Evolutionary conservation across 2,888 invertebrate genomes (phyloP).

Genomic region (Agriopis leucophaearia): DNA sequence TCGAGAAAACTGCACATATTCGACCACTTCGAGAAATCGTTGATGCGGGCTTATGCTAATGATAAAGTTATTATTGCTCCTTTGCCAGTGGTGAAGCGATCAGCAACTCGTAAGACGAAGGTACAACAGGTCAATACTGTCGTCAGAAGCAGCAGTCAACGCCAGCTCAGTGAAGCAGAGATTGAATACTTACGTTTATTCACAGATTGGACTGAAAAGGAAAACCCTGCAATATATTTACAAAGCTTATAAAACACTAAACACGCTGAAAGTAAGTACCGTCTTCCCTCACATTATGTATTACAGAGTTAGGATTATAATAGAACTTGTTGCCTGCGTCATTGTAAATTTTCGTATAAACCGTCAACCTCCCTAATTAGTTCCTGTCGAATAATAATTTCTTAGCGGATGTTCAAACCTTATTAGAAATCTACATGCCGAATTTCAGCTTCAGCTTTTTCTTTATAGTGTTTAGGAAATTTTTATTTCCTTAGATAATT

Average conservation of each 20-base stretch:
- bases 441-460: too few relatives aligned
- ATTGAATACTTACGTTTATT: constrained; percentile 72
- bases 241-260: constrained; percentile 35
- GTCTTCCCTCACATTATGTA: background rate
- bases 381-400: too few relatives aligned
- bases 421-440: too few relatives aligned
- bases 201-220: constrained; percentile 73
- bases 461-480: background rate
- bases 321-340: background rate
- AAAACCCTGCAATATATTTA: constrained; percentile 69
- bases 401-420: too few relatives aligned
- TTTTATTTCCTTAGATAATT: background rate
- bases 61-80: constrained; percentile 22
- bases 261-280: background rate
- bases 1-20: constrained; percentile 85
- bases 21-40: constrained; percentile 73
- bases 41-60: constrained; percentile 75
- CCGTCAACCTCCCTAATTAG: background rate
- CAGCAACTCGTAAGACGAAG: constrained; percentile 45
- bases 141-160: constrained; percentile 33
- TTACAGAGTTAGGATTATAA: background rate
- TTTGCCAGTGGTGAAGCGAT: constrained; percentile 17
- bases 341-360: background rate
- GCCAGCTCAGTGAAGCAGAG: constrained; percentile 65
- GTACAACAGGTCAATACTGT: background rate